Conservation (phyloP, 2,113 vertebrate genomes). For the Mirza zaza region DNA sequence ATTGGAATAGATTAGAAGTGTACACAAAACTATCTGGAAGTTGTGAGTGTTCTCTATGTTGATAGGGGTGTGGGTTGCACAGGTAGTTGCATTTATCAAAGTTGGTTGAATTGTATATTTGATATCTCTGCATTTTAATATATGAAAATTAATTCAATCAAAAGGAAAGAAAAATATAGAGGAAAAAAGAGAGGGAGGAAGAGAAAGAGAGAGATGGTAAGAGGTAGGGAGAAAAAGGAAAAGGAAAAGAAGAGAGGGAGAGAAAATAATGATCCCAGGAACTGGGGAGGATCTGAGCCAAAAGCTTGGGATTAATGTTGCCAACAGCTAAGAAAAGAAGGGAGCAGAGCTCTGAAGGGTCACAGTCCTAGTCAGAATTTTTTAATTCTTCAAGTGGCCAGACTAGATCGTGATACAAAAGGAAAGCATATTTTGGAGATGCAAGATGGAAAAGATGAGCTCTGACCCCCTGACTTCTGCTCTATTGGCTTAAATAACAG, state of each 20-base stretch:
- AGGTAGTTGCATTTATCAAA: not conserved
- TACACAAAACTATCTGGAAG: too few species aligned
- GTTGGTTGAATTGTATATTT: not conserved
- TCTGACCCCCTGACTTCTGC: conserved; percentile 63
- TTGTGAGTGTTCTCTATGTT: not conserved
- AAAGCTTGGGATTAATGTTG: not conserved
- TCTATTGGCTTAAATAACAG: conserved; percentile 47
- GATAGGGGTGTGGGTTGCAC: not conserved
- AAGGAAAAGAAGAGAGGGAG: not conserved
- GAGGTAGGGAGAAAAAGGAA: not conserved
- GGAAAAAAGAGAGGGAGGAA: accelerated
- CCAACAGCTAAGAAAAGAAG: not conserved
- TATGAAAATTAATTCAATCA: not conserved
- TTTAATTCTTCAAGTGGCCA: conserved; percentile 33
- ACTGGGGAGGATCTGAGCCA: not conserved
- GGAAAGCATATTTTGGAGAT: conserved; percentile 43
- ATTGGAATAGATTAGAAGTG: not conserved
- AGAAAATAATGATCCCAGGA: not conserved
- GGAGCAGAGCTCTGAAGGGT: not conserved
- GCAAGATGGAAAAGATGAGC: conserved; percentile 44
- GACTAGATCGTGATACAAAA: conserved; percentile 26
- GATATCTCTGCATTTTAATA: not conserved
- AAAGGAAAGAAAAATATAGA: not conserved
- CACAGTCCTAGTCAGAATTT: not conserved
- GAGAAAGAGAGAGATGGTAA: not conserved